These are phyloP conservation scores for Spinus pinus DNA, from an alignment of 2,797 vertebrate genomes.

Conservation along the genomic window DNA sequence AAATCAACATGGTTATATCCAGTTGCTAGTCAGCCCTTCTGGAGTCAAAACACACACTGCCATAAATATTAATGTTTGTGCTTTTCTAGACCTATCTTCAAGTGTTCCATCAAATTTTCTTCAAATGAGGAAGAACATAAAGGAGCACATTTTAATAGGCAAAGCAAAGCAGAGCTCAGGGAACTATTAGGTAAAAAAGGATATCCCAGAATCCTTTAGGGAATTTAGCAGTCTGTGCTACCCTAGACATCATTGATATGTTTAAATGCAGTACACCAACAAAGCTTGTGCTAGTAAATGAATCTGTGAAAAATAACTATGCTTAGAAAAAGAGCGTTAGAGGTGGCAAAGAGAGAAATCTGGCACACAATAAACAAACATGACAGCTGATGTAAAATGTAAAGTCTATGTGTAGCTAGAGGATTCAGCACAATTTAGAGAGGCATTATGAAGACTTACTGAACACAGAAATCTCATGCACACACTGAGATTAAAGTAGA, in stretches of 20 bases:
- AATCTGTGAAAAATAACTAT: neutral
- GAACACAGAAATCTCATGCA: neutral
- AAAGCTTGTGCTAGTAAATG: neutral
- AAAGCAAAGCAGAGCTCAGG: slow-evolving; percentile 28
- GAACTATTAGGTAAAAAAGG: neutral
- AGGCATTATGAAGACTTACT: neutral
- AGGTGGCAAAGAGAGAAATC: neutral
- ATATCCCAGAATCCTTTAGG: slow-evolving; percentile 2
- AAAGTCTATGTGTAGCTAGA: neutral
- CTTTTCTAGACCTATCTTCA: slow-evolving; percentile 25
- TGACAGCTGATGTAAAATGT: neutral
- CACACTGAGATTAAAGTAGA: neutral
- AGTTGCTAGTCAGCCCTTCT: neutral
- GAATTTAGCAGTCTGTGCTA: neutral
- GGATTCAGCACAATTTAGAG: neutral
- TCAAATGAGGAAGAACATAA: slow-evolving; percentile 25
- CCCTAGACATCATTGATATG: neutral
- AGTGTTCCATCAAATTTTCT: slow-evolving; percentile 16
- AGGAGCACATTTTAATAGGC: slow-evolving; percentile 27
- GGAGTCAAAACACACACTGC: neutral
- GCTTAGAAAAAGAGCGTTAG: neutral
- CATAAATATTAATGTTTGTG: slow-evolving; percentile 24
- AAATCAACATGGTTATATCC: neutral
- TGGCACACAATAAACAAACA: neutral
- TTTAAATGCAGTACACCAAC: neutral